Evolutionary conservation across 2,888 invertebrate genomes (phyloP).

Genomic region (Fissipunctia ypsillon): DNA sequence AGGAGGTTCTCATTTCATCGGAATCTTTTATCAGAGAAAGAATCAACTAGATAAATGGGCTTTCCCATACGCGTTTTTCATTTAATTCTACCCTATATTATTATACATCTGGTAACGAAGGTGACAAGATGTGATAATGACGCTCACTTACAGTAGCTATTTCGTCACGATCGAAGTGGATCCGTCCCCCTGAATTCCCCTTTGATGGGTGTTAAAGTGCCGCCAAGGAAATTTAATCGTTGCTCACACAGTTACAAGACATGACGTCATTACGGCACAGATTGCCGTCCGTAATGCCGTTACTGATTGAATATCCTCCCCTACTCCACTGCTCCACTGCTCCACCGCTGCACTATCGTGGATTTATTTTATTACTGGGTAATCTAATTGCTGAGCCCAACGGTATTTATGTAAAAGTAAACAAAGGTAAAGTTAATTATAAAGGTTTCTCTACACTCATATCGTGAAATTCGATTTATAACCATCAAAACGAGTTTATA

Average conservation of each 20-base stretch:
- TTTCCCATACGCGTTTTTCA: not conserved
- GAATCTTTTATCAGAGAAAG: not conserved
- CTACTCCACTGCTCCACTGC: slow-evolving; percentile 25
- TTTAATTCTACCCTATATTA: not conserved
- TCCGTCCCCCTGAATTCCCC: slow-evolving; percentile 42
- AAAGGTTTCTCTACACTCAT: no score
- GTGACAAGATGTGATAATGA: slow-evolving; percentile 42
- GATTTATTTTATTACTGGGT: slow-evolving; percentile 45
- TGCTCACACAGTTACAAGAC: slow-evolving; percentile 41
- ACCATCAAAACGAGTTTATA: no score
- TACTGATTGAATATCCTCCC: slow-evolving; percentile 52
- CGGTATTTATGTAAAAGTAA: slow-evolving; percentile 44
- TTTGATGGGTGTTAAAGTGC: slow-evolving; percentile 48
- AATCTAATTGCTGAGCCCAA: slow-evolving; percentile 41
- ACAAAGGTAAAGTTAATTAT: slow-evolving; percentile 19
- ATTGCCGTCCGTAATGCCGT: slow-evolving; percentile 47
- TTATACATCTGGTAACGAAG: slow-evolving; percentile 10
- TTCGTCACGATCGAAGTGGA: slow-evolving; percentile 36
- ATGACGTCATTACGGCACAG: slow-evolving; percentile 48
- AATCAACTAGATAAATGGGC: not conserved
- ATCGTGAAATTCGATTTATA: no score
- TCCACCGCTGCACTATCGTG: slow-evolving; percentile 35
- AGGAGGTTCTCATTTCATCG: no score
- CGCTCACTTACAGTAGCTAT: slow-evolving; percentile 41
- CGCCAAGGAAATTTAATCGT: slow-evolving; percentile 54